phyloP scores from a whole-genome alignment of 2,888 invertebrate species.

The Crocallis elinguaria region DNA sequence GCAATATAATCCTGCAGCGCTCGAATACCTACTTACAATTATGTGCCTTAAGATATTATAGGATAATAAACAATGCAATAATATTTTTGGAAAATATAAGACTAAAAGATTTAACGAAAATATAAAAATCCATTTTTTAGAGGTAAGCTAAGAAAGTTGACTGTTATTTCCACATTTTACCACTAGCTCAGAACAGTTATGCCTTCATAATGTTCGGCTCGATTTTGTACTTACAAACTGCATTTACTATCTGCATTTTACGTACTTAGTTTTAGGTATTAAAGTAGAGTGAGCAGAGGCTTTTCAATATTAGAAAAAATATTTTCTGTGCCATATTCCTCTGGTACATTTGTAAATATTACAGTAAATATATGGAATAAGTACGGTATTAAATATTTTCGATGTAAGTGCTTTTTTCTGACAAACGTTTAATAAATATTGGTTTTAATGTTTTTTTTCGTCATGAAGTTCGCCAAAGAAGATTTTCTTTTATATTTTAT shows the following conservation, averaged over 20 bases:
- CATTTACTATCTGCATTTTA: conserved; percentile 45
- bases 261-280: conserved; percentile 26
- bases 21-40: too few species aligned
- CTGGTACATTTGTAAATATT: conserved; percentile 42
- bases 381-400: conserved; percentile 29
- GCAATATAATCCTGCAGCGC: too few species aligned
- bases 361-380: conserved; percentile 28
- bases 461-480: conserved; percentile 46
- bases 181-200: too few species aligned
- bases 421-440: conserved; percentile 25
- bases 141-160: too few species aligned
- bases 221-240: conserved; percentile 40
- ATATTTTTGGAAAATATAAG: background rate
- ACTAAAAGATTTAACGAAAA: too few species aligned
- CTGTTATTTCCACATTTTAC: too few species aligned
- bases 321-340: conserved; percentile 37
- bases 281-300: conserved; percentile 28
- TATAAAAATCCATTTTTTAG: too few species aligned
- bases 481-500: conserved; percentile 49
- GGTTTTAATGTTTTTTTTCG: conserved; percentile 26
- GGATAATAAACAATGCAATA: background rate
- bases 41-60: too few species aligned
- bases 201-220: conserved; percentile 3
- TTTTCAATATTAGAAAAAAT: conserved; percentile 30
- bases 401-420: conserved; percentile 26